Evolutionary conservation across 2,113 vertebrate genomes (phyloP), one percentile per base, ranked within the genome.

Genomic region (Merops nubicus): DNA sequence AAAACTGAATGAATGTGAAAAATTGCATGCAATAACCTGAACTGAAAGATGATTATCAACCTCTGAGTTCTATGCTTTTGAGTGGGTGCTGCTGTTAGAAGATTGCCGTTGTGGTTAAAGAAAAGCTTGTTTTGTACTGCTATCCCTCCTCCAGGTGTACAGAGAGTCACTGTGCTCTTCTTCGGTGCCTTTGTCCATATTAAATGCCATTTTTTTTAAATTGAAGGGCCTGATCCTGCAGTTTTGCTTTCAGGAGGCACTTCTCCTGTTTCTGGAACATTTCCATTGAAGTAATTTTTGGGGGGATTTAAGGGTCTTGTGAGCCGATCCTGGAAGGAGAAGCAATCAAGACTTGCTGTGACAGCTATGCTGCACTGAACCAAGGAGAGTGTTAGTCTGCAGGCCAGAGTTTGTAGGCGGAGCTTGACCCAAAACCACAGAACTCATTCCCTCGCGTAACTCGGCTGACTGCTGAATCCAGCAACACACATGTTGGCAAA

Each of bases 1-100:
- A 98, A 98, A 98, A 98, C 97, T 97, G 98, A 98, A 97, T 98
- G 98, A 98, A 98, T 98, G 98, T 97, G 97, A 98, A 98, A 98
- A 98, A 98, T 97, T 97, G 97, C 98, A 98, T 97, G 98, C 97
- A 98, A 98, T 98, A 98, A 98, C 98, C 97, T 94, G 96, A 96
- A 96, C 97, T 60, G 94, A 98, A 98, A 98, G 98, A 98, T 98
- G 97, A 98, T 98, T 98, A 98, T 98, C 98, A 98, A 15, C 97
- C 97, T 98, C 97, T 87, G 95, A 97, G 93, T 98, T 98, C 97
- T 97, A 53, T 94, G 97, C 96, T 98, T 98, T 97, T 97, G 97
- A 98, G 96, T 94, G 94, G 85, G 96, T 96, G 96, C 97, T 97
- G 98, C 97, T 98, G 98, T 98, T 98, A 98, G 96, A 97, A 98